Base-by-base conservation (phyloP, 2,888 invertebrate species). In the Mimas tiliae region DNA sequence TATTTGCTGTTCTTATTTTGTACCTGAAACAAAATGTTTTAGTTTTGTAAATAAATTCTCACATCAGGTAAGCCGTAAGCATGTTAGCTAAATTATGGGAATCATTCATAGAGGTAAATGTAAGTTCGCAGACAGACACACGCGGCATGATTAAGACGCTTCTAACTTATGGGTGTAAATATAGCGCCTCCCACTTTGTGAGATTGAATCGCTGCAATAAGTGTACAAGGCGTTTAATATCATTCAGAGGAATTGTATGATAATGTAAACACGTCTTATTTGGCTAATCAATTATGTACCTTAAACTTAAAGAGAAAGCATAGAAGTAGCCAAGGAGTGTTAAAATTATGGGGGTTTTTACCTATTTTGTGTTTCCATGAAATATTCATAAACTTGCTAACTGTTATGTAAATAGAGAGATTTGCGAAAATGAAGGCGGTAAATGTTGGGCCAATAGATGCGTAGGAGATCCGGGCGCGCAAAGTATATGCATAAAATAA, bases 351-450 rank as follows among this genome's bases (percentile, higher is more conserved):
- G 27, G 65, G 27, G 64, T 62, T 74, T 70, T 62, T 51, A 51
- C 19, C 71, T 70, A 70, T 74, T 74, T 75, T 79, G 76, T 77
- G 75, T 79, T 74, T 74, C 70, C 68, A 82, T 85, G 81, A 85
- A 87, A 84, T 83, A 89, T 87, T 85, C 83, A 88, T 83, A 71
- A 76, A 74, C 73, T 79, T 69, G 71, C 78, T 71, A 80, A 83
- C 81, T 82, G 76, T 83, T 89, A 89, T 90, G 89, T 81, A 87
- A 89, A 90, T 87, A 74, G 66, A 74, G 70, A 76, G 80, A 80
- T 85, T 85, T 82, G 67, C 76, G 75, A 73, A 79, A 83, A 83
- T 81, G 74, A 75, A 77, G 73, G 75, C 76, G 70, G 75, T 76
- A 81, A 78, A 75, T 47, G 55, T 58, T 58, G 65, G 34, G 47